Conservation (phyloP, 1,140 invertebrate species). For the Elymnias hypermnestra region DNA sequence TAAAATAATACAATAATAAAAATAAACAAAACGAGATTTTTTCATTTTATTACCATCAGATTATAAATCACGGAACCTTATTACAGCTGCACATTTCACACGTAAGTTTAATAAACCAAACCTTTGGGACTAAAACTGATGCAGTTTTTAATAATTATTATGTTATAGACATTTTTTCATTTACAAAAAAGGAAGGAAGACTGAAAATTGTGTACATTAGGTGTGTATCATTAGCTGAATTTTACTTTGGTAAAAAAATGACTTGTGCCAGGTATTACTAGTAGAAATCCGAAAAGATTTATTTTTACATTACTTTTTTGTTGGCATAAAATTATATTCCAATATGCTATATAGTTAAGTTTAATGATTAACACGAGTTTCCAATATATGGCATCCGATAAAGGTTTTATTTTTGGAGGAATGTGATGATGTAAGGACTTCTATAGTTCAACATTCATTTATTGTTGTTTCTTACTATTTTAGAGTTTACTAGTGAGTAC, state of each 20-base stretch:
- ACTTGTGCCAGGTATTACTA: constrained; percentile 21
- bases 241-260: constrained; percentile 62
- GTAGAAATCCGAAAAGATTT: not conserved
- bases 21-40: constrained; percentile 62
- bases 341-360: too few species aligned
- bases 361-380: too few species aligned
- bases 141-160: not conserved
- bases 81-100: constrained; percentile 36
- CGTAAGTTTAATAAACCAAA: constrained; percentile 31
- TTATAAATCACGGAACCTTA: constrained; percentile 20
- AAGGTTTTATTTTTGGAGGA: too few species aligned
- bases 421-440: too few species aligned
- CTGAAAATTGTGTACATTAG: constrained; percentile 36
- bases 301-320: not conserved
- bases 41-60: constrained; percentile 34
- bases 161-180: constrained; percentile 22
- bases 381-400: too few species aligned
- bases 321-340: too few species aligned
- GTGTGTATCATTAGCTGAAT: constrained; percentile 37
- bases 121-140: constrained; percentile 34
- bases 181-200: constrained; percentile 48
- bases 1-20: constrained; percentile 63
- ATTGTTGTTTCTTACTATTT: too few species aligned
- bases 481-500: not conserved
- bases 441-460: too few species aligned